Evolutionary conservation across 2,888 invertebrate genomes (phyloP), one percentile per base, ranked within the genome.

Genomic region (Monoplex corrugatus): DNA sequence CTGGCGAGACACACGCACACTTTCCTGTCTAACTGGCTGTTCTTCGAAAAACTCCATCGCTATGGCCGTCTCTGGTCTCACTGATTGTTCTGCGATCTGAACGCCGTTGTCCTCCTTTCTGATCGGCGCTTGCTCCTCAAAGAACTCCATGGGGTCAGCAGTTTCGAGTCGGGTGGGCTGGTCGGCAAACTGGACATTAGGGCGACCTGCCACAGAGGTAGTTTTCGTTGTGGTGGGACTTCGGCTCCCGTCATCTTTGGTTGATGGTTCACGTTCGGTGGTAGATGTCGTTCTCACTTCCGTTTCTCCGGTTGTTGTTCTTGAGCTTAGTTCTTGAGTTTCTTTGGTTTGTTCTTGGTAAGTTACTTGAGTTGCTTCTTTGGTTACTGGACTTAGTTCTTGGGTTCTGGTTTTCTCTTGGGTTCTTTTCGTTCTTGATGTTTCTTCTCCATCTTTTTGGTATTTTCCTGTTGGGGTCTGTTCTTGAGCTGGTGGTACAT

Each of bases 21-120:
- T 92, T 57, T 91, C 89, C 93, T 94, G 88, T 35, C 83, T 89
- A 89, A 63, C 40, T 8, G 93, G 93, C 89, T 94, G 92, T 89
- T 93, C 93, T 89, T 94, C 92, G 91, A 95, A 94, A 89, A 93
- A 94, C 90, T 94, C 93, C 93, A 95, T 92, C 28, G 94, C 91
- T 84, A 94, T 90, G 87, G 91, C 92, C 87, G 93, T 93, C 87
- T 93, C 92, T 83, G 92, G 91, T 83, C 92, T 92, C 35, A 90
- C 90, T 38, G 92, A 90, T 75, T 88, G 89, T 68, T 92, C 91
- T 38, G 91, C 91, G 80, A 92, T 90, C 72, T 92, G 92, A 23
- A 92, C 92, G 28, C 88, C 92, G 35, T 32, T 78, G 35, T 83
- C 50, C 35, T 83, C 50, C 35, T 45, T 83, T 16, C 50, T 91